These are phyloP conservation scores for Apamea sordens DNA, from an alignment of 2,888 invertebrate species.

Conservation along the genomic window DNA sequence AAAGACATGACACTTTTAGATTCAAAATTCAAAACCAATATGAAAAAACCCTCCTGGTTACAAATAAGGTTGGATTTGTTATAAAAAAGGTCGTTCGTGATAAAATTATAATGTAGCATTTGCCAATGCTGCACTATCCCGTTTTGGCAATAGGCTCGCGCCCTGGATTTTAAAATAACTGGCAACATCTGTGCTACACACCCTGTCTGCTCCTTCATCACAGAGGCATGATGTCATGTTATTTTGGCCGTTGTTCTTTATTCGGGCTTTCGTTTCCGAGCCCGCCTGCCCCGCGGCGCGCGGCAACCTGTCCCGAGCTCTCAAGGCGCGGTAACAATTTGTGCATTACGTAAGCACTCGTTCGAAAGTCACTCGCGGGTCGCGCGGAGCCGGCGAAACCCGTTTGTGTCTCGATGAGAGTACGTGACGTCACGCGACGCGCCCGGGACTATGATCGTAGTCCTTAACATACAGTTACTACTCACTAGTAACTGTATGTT, in stretches of 20 bases:
- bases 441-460: background rate
- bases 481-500: too few relatives aligned
- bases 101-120: too few relatives aligned
- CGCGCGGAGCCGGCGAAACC: conserved; percentile 4
- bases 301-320: conserved; percentile 24
- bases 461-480: too few relatives aligned
- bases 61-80: too few relatives aligned
- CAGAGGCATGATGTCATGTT: background rate
- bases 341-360: conserved; percentile 28
- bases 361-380: conserved; percentile 33
- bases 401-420: conserved; percentile 15
- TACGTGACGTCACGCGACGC: conserved; percentile 28
- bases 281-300: background rate
- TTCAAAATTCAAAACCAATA: too few relatives aligned
- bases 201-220: too few relatives aligned
- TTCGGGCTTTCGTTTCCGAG: conserved; percentile 29
- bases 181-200: background rate
- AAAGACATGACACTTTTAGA: too few relatives aligned
- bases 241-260: background rate
- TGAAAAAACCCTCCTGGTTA: too few relatives aligned
- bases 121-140: too few relatives aligned
- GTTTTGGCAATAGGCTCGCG: background rate
- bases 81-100: too few relatives aligned
- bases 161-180: background rate
- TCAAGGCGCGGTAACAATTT: conserved; percentile 22